A percentile compares a stretch with the other conserved stretches of the same genome.
Evolutionary conservation across 1,140 invertebrate genomes (phyloP).

Genomic region (Pteromalus puparum): DNA sequence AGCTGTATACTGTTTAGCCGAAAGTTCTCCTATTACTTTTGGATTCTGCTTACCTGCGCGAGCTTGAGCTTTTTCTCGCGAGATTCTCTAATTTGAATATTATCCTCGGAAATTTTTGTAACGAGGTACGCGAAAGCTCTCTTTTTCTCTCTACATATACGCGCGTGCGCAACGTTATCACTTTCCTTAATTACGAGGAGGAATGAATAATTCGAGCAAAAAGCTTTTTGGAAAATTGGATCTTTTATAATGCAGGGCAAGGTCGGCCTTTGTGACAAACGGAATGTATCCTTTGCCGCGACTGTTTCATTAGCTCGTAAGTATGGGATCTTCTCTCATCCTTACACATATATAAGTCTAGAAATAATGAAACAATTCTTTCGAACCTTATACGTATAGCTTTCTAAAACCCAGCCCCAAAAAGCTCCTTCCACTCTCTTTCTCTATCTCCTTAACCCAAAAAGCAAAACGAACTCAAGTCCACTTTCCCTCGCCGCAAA

Average conservation of each 20-base stretch:
- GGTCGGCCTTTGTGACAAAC: not conserved
- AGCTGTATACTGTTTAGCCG: not conserved
- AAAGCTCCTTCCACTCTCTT: not conserved
- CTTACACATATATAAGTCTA: not conserved
- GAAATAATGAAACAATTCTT: not conserved
- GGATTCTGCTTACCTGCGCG: no score
- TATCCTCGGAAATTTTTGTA: not conserved
- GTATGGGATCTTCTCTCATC: no score
- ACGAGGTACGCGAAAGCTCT: not conserved
- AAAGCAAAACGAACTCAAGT: not conserved
- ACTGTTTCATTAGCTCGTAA: no score
- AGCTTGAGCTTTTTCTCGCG: no score
- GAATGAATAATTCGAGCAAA: not conserved
- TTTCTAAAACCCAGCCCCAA: not conserved
- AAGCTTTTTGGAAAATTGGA: not conserved
- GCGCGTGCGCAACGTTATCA: not conserved
- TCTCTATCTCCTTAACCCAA: not conserved
- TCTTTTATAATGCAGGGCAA: not conserved
- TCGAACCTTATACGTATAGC: no score
- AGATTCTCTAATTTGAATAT: not conserved
- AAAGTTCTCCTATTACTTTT: not conserved
- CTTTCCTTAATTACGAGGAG: not conserved
- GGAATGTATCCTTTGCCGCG: not conserved
- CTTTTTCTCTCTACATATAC: no score
- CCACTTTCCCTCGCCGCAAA: conserved; percentile 6